Evolutionary conservation across 1,140 invertebrate species (phyloP).

Genomic region (Pachypeltis micranthus): DNA sequence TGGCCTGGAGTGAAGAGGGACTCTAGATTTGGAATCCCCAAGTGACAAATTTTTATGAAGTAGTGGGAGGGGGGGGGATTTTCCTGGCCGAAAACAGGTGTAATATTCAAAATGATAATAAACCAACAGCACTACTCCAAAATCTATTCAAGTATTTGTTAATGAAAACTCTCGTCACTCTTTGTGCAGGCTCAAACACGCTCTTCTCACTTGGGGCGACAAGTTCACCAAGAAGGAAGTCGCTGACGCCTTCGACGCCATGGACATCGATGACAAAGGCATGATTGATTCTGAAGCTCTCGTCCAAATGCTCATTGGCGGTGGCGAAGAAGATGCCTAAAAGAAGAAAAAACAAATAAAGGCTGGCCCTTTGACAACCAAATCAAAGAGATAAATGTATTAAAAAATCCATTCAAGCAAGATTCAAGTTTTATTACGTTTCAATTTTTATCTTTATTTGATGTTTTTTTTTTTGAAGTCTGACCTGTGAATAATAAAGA

Average conservation of each 20-base stretch:
- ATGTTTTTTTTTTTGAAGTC: background rate
- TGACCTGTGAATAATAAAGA: constrained; percentile 13
- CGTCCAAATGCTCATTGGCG: constrained; percentile 28
- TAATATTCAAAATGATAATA: too few relatives aligned
- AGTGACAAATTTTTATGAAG: too few relatives aligned
- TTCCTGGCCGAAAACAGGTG: too few relatives aligned
- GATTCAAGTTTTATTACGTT: constrained; percentile 8
- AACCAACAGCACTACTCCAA: too few relatives aligned
- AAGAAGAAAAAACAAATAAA: background rate
- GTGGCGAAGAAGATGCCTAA: constrained; percentile 27
- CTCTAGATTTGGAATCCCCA: too few relatives aligned
- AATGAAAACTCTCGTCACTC: constrained; percentile 4
- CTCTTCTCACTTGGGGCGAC: constrained; percentile 91
- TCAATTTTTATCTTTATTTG: constrained; percentile 2
- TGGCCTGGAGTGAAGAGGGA: too few relatives aligned
- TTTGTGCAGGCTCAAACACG: constrained; percentile 69
- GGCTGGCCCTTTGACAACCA: background rate
- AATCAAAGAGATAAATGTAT: background rate
- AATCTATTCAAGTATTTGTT: too few relatives aligned
- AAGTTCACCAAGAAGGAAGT: constrained; percentile 88
- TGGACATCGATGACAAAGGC: constrained; percentile 85
- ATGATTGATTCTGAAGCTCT: constrained; percentile 83
- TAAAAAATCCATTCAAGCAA: constrained; percentile 9
- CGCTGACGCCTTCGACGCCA: constrained; percentile 88
- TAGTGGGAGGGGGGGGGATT: too few relatives aligned